These are phyloP conservation scores for Stegastes partitus DNA, from an alignment of 2,113 vertebrate species.

Conservation along the genomic window DNA sequence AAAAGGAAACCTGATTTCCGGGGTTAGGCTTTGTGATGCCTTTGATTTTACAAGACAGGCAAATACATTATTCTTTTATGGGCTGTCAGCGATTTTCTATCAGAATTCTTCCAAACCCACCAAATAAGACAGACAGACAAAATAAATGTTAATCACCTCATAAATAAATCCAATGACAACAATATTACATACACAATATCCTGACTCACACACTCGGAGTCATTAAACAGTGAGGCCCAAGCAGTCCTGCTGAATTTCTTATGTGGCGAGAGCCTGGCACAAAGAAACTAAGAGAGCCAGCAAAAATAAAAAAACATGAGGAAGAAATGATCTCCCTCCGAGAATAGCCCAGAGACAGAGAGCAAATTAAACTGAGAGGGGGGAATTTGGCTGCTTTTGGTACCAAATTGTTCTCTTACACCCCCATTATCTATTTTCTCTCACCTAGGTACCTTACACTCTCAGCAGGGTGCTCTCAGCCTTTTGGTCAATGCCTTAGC, in stretches of 20 bases:
- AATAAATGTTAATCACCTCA: constrained; percentile 13
- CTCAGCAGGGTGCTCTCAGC: constrained; percentile 68
- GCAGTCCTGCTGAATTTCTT: constrained; percentile 39
- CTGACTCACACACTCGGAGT: constrained; percentile 12
- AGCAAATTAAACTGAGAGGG: constrained; percentile 52
- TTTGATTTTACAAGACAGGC: background rate
- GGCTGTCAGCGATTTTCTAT: background rate
- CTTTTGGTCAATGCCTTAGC: constrained; percentile 65
- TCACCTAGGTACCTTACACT: constrained; percentile 62
- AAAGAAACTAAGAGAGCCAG: constrained; percentile 60
- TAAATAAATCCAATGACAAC: constrained; percentile 30
- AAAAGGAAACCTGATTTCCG: background rate
- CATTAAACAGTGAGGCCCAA: constrained; percentile 20
- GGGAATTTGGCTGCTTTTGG: constrained; percentile 40
- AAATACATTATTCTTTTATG: background rate
- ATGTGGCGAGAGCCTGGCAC: constrained; percentile 37
- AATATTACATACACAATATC: constrained; percentile 19
- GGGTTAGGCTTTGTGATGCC: background rate
- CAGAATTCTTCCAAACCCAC: background rate
- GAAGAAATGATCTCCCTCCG: constrained; percentile 63
- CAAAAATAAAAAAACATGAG: constrained; percentile 61
- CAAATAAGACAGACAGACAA: constrained; percentile 9
- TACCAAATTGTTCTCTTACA: constrained; percentile 57
- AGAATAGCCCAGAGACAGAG: constrained; percentile 41
- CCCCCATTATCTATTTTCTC: constrained; percentile 46